These are phyloP conservation scores for Tetanocera ferruginea DNA, from an alignment of 2,888 invertebrate species.

Conservation along the genomic window DNA sequence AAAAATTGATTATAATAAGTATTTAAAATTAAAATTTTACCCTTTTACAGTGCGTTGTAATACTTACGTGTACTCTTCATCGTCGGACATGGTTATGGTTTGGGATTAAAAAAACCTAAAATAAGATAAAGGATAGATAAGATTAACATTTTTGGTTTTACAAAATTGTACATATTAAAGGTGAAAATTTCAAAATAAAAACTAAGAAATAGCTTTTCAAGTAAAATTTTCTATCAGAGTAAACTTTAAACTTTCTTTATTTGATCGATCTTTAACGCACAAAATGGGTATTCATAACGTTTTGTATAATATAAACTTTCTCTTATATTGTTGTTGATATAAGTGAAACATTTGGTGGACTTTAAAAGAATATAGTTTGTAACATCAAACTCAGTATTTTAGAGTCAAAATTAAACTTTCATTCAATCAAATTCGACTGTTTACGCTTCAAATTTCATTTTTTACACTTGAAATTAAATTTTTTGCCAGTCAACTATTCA, in stretches of 20 bases:
- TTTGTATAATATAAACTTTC: no score
- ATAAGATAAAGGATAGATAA: slow-evolving; percentile 54
- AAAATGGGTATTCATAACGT: no score
- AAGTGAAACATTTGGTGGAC: no score
- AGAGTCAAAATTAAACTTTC: no score
- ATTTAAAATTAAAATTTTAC: neutral
- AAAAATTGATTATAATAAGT: neutral
- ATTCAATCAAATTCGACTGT: no score
- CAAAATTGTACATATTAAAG: neutral
- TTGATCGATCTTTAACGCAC: neutral
- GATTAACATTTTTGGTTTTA: neutral
- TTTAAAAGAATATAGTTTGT: no score
- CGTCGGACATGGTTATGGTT: slow-evolving; percentile 90
- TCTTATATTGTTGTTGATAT: no score
- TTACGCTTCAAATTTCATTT: no score
- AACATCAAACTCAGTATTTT: no score
- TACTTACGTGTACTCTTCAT: slow-evolving; percentile 96
- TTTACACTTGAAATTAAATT: no score
- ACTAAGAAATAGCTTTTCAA: neutral
- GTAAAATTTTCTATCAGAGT: neutral
- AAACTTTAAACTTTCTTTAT: neutral
- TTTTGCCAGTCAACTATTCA: no score
- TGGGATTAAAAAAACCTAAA: slow-evolving; percentile 74
- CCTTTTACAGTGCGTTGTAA: neutral
- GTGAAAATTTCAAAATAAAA: neutral